Base-by-base conservation (phyloP, 2,888 invertebrate genomes). In the Lasioglossum figueresi region DNA sequence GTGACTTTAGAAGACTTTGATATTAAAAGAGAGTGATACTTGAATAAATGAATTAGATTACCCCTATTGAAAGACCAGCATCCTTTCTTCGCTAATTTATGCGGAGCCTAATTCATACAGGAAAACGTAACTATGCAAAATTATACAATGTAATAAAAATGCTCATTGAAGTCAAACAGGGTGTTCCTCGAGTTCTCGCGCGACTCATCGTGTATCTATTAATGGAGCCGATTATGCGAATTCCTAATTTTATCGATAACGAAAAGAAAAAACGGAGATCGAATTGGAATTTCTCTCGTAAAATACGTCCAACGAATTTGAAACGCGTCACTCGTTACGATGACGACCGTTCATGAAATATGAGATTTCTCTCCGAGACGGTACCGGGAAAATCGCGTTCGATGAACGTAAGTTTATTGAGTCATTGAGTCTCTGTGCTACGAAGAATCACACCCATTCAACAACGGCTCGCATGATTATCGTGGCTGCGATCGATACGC, bases 401-500 rank as follows among this genome's bases (percentile, higher is more conserved):
- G 71, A 71, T 59, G 19, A 27, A 74, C 43, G 75, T 23, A 83
- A 76, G 45, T 73, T 16, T n/a, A 78, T 45, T 23, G 40, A 78
- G 63, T 76, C 52, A 74, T 82, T 73, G 76, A 70, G 40, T 79
- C 37, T 37, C 73, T 48, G 52, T n/a, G 68, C 70, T 56, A 16
- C 34, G 59, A 82, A 31, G 27, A 76, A 40, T 45, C 37, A 37
- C 27, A 63, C 79, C 70, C 71, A 79, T 79, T 79, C 75, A 79
- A 43, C n/a, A 10, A 56, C 56, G 4, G 52, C 23, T 31, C n/a
- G n/a, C 63, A 76, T 79, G 76, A 66, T 83, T 79, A 76, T 63
- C 76, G 34, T 56, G 59, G n/a, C 3, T 66, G 40, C 66, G 83
- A 75, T 76, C 79, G 76, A 79, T 79, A 56, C 43, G 16, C 45